These are phyloP conservation scores for Dolichotis patagonum DNA, from an alignment of 2,113 vertebrate genomes.

Conservation along the genomic window DNA sequence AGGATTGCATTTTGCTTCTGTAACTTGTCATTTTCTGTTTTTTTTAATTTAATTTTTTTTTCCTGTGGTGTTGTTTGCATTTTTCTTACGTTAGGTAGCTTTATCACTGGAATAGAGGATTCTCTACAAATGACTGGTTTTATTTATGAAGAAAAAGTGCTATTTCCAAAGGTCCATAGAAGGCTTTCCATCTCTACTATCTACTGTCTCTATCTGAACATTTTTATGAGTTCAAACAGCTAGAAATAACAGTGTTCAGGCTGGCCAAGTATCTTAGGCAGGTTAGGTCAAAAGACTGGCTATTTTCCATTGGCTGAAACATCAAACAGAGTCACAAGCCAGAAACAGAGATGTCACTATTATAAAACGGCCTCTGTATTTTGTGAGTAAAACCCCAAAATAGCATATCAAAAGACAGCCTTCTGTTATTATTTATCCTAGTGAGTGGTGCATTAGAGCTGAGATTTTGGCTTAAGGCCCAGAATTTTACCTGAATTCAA, in stretches of 20 bases:
- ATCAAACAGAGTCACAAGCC: background rate
- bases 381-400: slow-evolving; percentile 35
- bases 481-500: slow-evolving; percentile 53
- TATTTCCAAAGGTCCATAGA: background rate
- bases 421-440: slow-evolving; percentile 61
- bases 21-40: too few relatives aligned
- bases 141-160: background rate
- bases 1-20: too few relatives aligned
- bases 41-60: too few relatives aligned
- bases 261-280: background rate
- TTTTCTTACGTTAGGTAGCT: too few relatives aligned
- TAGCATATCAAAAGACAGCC: background rate
- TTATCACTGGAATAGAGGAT: too few relatives aligned
- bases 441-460: background rate
- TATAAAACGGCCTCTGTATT: slow-evolving; percentile 22
- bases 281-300: background rate
- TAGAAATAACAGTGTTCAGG: background rate
- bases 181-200: background rate
- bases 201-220: background rate
- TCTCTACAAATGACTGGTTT: background rate
- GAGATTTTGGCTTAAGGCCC: slow-evolving; percentile 20
- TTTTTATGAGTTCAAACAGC: background rate
- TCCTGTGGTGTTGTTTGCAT: too few relatives aligned
- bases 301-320: background rate
- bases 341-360: slow-evolving; percentile 23